Evolutionary conservation across 2,113 vertebrate genomes (phyloP).

Genomic region (Probosciger aterrimus): DNA sequence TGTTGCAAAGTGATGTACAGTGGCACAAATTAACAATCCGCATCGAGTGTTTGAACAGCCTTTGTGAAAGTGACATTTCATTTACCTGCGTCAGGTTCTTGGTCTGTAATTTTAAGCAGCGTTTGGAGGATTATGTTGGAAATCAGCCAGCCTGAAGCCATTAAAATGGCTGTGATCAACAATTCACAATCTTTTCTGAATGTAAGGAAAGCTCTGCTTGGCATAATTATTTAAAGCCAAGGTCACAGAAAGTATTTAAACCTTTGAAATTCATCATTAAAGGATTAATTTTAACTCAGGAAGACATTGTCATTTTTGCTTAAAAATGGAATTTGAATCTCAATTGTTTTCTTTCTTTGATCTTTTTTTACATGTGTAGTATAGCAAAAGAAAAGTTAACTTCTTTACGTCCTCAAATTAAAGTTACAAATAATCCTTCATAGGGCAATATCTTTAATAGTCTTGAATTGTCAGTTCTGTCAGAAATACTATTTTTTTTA

Average conservation of each 20-base stretch:
- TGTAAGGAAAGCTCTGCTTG: slow-evolving; percentile 73
- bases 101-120: slow-evolving; percentile 70
- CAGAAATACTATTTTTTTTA: slow-evolving; percentile 21
- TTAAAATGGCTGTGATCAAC: slow-evolving; percentile 78
- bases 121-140: slow-evolving; percentile 70
- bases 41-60: slow-evolving; percentile 17
- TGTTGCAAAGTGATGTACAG: slow-evolving; percentile 19
- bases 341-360: slow-evolving; percentile 76
- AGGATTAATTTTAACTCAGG: slow-evolving; percentile 82
- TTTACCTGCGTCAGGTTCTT: slow-evolving; percentile 69
- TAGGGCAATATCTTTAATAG: slow-evolving; percentile 48
- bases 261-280: slow-evolving; percentile 83
- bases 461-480: slow-evolving; percentile 57
- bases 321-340: slow-evolving; percentile 78
- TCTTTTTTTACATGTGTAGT: slow-evolving; percentile 72
- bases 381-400: slow-evolving; percentile 69
- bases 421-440: slow-evolving; percentile 71
- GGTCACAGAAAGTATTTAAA: slow-evolving; percentile 79
- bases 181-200: slow-evolving; percentile 77
- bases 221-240: slow-evolving; percentile 80
- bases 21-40: slow-evolving; percentile 42
- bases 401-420: slow-evolving; percentile 68
- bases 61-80: slow-evolving; percentile 70
- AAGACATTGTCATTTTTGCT: slow-evolving; percentile 80
- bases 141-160: slow-evolving; percentile 75